Evolutionary conservation across 2,797 vertebrate species (phyloP).

Genomic region (Bradypus variegatus): DNA sequence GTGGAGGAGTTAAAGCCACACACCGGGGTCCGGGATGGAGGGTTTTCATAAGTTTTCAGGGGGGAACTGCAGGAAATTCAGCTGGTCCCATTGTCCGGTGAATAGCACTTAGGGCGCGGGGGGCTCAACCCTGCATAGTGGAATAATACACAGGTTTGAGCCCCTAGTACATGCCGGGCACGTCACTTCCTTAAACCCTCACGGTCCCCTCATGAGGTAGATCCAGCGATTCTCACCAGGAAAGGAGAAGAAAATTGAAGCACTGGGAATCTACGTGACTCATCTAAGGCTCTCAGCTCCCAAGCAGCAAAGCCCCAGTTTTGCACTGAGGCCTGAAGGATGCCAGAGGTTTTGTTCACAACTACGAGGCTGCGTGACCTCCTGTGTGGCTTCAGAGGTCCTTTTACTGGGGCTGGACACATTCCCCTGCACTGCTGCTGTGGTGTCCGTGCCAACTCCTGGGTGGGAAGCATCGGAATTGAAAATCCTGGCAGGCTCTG

Average conservation of each 20-base stretch:
- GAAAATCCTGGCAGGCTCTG: rapidly evolving
- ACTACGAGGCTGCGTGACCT: rapidly evolving
- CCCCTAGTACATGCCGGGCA: rapidly evolving
- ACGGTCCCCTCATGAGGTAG: neutral
- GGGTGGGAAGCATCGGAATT: too few species aligned
- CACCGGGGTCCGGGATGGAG: neutral
- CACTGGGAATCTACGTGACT: neutral
- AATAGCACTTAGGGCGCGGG: rapidly evolving
- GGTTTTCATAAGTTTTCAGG: neutral
- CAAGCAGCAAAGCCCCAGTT: rapidly evolving
- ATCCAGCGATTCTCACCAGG: rapidly evolving
- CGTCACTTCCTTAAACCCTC: rapidly evolving
- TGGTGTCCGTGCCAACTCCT: rapidly evolving
- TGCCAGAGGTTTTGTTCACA: too few species aligned
- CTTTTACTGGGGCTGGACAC: rapidly evolving
- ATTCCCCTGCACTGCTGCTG: rapidly evolving
- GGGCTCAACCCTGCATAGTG: rapidly evolving
- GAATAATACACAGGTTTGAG: rapidly evolving
- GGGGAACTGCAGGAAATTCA: too few species aligned
- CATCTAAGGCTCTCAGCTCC: rapidly evolving
- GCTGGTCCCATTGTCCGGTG: neutral
- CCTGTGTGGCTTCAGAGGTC: neutral
- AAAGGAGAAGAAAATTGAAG: neutral
- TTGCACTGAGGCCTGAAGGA: neutral
- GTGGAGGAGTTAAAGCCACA: neutral